These are phyloP conservation scores for Dorcus hopei DNA, from an alignment of 2,888 invertebrate genomes.

Conservation along the genomic window DNA sequence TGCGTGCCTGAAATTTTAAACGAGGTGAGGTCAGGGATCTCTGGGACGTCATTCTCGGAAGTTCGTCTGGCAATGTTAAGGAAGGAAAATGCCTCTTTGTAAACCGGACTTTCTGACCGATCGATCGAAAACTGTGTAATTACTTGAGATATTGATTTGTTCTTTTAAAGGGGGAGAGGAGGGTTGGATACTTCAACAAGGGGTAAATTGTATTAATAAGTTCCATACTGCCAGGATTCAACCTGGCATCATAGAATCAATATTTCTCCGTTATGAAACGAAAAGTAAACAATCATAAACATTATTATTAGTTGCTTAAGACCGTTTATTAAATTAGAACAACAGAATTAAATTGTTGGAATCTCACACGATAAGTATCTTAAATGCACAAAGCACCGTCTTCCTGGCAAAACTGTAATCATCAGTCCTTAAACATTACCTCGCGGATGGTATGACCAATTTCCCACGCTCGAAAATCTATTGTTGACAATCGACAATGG, in stretches of 20 bases:
- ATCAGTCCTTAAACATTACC: background rate
- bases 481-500: slow-evolving; percentile 5
- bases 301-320: too few relatives aligned
- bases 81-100: background rate
- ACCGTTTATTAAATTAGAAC: too few relatives aligned
- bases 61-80: background rate
- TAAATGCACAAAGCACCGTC: background rate
- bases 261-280: too few relatives aligned
- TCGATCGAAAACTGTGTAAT: background rate
- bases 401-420: background rate
- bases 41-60: background rate
- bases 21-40: slow-evolving; percentile 9
- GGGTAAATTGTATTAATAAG: too few relatives aligned
- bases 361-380: too few relatives aligned
- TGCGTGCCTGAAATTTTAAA: slow-evolving; percentile 14
- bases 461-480: slow-evolving; percentile 17
- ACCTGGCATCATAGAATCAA: too few relatives aligned
- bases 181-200: too few relatives aligned
- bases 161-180: too few relatives aligned
- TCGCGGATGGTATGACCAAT: slow-evolving; percentile 1
- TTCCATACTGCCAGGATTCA: too few relatives aligned
- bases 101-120: background rate
- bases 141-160: too few relatives aligned
- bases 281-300: too few relatives aligned
- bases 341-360: too few relatives aligned